These are phyloP conservation scores for Venusia cambrica DNA, from an alignment of 2,888 invertebrate species.

Conservation along the genomic window DNA sequence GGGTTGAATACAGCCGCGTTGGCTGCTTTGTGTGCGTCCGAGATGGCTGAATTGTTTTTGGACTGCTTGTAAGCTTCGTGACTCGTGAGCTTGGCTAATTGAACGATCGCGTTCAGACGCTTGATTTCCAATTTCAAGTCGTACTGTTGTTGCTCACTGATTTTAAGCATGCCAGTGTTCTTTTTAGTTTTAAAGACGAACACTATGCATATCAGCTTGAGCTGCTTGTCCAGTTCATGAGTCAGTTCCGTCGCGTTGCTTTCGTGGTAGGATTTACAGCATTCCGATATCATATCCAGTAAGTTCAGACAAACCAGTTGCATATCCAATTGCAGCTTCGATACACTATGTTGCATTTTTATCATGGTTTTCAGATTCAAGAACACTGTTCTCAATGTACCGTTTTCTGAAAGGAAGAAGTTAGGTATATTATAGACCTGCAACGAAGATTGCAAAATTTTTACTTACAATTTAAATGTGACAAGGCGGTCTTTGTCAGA, in stretches of 20 bases:
- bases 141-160: constrained; percentile 61
- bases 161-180: constrained; percentile 41
- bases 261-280: constrained; percentile 37
- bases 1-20: constrained; percentile 38
- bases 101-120: constrained; percentile 51
- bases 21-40: constrained; percentile 31
- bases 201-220: constrained; percentile 38
- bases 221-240: constrained; percentile 34
- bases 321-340: constrained; percentile 50
- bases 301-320: constrained; percentile 43
- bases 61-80: constrained; percentile 26
- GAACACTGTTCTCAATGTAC: constrained; percentile 25
- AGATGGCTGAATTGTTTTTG: constrained; percentile 29
- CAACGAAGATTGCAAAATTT: too few species aligned
- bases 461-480: too few species aligned
- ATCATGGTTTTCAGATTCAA: constrained; percentile 21
- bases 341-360: constrained; percentile 34
- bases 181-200: constrained; percentile 34
- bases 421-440: too few species aligned
- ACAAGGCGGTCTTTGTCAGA: too few species aligned
- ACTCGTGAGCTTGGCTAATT: constrained; percentile 44
- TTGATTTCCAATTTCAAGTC: constrained; percentile 57
- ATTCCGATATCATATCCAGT: constrained; percentile 47
- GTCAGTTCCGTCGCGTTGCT: constrained; percentile 26
- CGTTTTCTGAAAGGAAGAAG: constrained; percentile 36